Evolutionary conservation across 2,888 invertebrate genomes (phyloP), one percentile per base, ranked within the genome.

Genomic region (Leptinotarsa peninsularis): DNA sequence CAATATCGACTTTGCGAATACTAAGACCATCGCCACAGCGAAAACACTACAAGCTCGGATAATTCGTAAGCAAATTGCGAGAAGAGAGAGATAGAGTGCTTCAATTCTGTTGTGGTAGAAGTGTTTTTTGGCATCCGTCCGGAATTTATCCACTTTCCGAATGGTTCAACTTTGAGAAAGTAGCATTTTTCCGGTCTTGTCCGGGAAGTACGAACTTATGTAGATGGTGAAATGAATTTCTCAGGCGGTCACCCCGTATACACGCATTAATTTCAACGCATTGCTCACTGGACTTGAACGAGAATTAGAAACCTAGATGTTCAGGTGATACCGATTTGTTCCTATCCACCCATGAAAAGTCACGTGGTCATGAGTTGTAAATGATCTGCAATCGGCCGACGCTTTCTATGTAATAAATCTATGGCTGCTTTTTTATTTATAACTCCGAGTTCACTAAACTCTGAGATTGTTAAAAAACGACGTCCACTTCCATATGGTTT

Each of bases 331-430:
- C 67, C 72, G 72, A 72, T 72, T 72, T 18, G 60, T 72, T 66
- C 23, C 63, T 72, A 68, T 72, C 66, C 74, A 74, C 66, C 76
- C 72, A 74, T 68, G 23, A 74, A 56, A 73, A 66, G 72, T 72
- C 76, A 68, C 66, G 72, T 74, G 76, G 43, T 68, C 49, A 17
- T 72, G 18, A 68, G 72, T 27, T 68, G 52, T 76, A 70, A 76
- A 54, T 66, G 74, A 74, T 74, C 74, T 74, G 23, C 50, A 71
- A 74, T 71, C 60, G 56, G 72, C 68, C 14, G 67, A 69, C 82
- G 82, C 84, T 84, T 84, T 84, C 82, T 82, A 83, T 81, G 81
- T 82, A 82, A 83, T 83, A 82, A 83, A 83, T 82, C 83, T 82
- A 83, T 83, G 82, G 82, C 81, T 78, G 81, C 80, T 79, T 83